A percentile compares a stretch with the other conserved stretches of the same genome.
These are phyloP conservation scores for Atrichornis clamosus DNA, from an alignment of 2,113 vertebrate genomes.

Conservation along the genomic window DNA sequence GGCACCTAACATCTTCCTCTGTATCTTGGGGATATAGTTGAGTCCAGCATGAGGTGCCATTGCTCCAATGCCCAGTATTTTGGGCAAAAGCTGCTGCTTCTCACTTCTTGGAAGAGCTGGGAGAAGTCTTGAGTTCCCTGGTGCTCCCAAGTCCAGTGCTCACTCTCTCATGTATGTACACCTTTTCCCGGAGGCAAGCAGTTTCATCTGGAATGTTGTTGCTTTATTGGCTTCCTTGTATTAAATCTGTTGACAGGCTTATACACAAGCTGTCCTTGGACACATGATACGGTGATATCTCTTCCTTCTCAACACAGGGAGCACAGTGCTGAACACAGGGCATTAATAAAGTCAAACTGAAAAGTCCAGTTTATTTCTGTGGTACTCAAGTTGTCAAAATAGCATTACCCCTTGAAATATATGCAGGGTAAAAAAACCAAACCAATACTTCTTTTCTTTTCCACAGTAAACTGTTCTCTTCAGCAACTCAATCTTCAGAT, in stretches of 20 bases:
- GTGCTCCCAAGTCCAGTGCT: neutral
- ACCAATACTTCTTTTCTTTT: neutral
- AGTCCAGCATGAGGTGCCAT: neutral
- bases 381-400: neutral
- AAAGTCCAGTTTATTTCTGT: neutral
- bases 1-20: neutral
- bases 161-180: neutral
- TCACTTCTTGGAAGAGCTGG: neutral
- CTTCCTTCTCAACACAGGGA: neutral
- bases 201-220: neutral
- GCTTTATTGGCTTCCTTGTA: neutral
- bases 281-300: accelerated
- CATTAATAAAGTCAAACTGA: neutral
- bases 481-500: neutral
- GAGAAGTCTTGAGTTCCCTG: neutral
- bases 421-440: accelerated
- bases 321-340: neutral
- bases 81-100: neutral
- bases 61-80: neutral
- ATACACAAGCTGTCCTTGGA: neutral
- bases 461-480: conserved; percentile 40
- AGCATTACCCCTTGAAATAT: neutral
- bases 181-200: neutral
- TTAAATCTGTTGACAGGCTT: neutral
- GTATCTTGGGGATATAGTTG: neutral